Evolutionary conservation across 2,797 vertebrate species (phyloP).

Genomic region (Cercopithecus petaurista): DNA sequence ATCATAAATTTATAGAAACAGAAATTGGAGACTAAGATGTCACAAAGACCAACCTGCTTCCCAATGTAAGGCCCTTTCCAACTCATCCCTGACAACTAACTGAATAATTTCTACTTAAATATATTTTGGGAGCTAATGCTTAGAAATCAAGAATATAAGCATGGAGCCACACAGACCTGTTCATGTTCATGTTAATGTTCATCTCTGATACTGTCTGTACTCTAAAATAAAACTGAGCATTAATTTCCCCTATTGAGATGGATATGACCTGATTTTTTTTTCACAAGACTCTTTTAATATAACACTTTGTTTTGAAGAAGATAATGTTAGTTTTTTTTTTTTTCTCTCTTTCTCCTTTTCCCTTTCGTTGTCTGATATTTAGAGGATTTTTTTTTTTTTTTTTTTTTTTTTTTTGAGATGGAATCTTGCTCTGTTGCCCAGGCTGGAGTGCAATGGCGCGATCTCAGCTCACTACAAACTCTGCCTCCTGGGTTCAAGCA

Average conservation of each 20-base stretch:
- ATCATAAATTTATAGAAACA: conserved; percentile 17
- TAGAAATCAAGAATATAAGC: background rate
- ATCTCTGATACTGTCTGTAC: background rate
- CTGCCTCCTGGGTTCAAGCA: background rate
- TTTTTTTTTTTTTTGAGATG: background rate
- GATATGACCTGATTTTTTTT: background rate
- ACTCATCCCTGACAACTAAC: background rate
- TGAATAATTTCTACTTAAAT: background rate
- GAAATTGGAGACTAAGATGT: background rate
- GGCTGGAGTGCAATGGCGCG: rapidly evolving
- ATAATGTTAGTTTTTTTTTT: background rate
- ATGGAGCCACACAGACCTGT: background rate
- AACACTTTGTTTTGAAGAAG: background rate
- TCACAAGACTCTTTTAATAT: background rate
- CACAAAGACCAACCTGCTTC: background rate
- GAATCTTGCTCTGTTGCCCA: background rate
- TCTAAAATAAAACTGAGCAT: background rate
- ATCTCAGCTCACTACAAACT: background rate
- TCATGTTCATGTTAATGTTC: background rate
- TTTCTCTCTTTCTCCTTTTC: background rate
- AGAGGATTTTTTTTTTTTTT: background rate
- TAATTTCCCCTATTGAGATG: background rate
- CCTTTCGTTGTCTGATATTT: background rate
- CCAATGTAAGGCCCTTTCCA: background rate
- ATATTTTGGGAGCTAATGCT: background rate